phyloP scores from a whole-genome alignment of 2,113 vertebrate genomes.

The Parus major region DNA sequence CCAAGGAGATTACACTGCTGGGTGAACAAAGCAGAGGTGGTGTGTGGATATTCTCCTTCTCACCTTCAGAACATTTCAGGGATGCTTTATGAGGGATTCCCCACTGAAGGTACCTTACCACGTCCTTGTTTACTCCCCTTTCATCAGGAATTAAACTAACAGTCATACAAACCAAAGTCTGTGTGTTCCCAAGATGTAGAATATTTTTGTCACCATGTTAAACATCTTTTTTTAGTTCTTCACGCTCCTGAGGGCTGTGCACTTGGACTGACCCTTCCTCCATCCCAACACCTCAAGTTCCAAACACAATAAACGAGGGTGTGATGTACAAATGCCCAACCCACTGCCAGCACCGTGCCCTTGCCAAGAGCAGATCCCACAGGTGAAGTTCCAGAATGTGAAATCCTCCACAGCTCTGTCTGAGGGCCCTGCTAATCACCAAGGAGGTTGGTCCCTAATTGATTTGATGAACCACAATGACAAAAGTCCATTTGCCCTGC shows the following conservation, averaged over 20 bases:
- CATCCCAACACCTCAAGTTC: neutral
- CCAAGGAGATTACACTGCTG: neutral
- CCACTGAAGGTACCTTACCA: neutral
- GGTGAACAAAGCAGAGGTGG: neutral
- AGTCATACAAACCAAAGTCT: neutral
- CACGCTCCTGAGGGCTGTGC: neutral
- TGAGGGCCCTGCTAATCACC: neutral
- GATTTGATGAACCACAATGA: rapidly evolving
- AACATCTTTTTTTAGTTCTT: neutral
- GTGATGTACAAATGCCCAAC: neutral
- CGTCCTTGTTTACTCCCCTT: neutral
- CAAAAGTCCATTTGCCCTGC: rapidly evolving
- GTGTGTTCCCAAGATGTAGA: neutral
- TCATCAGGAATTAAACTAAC: neutral
- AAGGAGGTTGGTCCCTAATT: neutral
- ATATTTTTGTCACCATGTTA: neutral
- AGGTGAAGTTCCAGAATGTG: neutral
- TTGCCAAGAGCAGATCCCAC: neutral
- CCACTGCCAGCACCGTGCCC: neutral
- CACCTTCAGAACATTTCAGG: neutral
- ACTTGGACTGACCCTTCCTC: neutral
- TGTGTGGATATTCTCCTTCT: neutral
- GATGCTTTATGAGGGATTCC: neutral
- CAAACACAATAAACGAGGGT: neutral
- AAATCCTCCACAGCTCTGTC: neutral